These are phyloP conservation scores for Paramisgurnus dabryanus DNA, from an alignment of 2,113 vertebrate species.

Conservation along the genomic window DNA sequence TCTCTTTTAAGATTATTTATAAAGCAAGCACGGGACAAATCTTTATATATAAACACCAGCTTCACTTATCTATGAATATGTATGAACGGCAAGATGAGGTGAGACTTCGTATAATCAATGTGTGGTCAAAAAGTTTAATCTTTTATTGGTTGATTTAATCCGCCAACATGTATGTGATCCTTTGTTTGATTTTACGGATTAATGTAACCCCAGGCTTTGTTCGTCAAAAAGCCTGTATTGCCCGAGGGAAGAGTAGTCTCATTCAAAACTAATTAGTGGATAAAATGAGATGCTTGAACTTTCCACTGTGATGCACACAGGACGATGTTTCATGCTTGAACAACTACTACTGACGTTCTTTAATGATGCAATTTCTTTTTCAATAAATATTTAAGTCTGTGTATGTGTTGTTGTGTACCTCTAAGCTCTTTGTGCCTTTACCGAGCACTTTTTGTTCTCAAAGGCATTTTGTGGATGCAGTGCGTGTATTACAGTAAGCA, in stretches of 20 bases:
- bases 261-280: neutral
- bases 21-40: conserved; percentile 55
- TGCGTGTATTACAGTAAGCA: neutral
- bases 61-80: neutral
- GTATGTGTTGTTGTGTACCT: neutral
- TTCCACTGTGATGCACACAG: no score
- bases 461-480: neutral
- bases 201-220: conserved; percentile 29
- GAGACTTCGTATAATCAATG: neutral
- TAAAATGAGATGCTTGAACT: neutral
- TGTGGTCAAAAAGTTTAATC: neutral
- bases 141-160: conserved; percentile 23
- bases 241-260: conserved; percentile 4
- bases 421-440: neutral
- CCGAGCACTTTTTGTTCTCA: neutral
- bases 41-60: conserved; percentile 13
- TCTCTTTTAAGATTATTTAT: conserved; percentile 66
- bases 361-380: neutral
- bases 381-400: neutral
- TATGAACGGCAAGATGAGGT: neutral
- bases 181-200: conserved; percentile 10
- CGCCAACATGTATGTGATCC: neutral
- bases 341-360: neutral
- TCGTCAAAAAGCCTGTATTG: conserved; percentile 30
- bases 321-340: neutral